A percentile compares a stretch with the other conserved stretches of the same genome.
Conservation (phyloP, 2,113 vertebrate species). For the Seriola dumerili region DNA sequence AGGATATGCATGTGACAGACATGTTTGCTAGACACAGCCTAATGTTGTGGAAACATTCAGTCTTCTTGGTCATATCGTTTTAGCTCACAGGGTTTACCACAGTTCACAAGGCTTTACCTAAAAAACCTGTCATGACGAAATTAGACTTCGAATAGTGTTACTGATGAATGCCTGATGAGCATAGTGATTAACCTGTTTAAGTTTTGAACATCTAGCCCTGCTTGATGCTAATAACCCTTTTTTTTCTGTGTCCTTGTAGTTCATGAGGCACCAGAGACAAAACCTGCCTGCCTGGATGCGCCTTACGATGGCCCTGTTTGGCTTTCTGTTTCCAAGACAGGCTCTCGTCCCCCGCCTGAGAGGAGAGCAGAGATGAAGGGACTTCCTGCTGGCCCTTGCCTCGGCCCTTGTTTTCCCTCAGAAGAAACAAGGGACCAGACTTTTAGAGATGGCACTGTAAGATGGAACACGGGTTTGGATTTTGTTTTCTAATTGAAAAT, state of each 20-base stretch:
- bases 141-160: neutral
- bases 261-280: constrained; percentile 75
- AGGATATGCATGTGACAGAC: constrained; percentile 31
- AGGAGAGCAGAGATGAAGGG: constrained; percentile 76
- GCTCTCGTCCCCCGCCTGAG: constrained; percentile 61
- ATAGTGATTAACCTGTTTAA: neutral
- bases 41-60: constrained; percentile 72
- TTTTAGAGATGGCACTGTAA: constrained; percentile 81
- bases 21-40: constrained; percentile 65
- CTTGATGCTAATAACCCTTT: neutral
- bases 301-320: constrained; percentile 73
- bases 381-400: constrained; percentile 38
- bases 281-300: constrained; percentile 81
- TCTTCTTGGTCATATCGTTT: constrained; percentile 30
- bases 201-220: neutral
- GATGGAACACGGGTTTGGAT: constrained; percentile 82
- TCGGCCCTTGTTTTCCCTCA: constrained; percentile 40
- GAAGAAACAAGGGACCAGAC: constrained; percentile 61
- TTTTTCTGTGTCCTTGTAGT: constrained; percentile 54
- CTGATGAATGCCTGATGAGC: neutral
- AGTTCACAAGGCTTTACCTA: constrained; percentile 45
- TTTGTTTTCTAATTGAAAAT: constrained; percentile 69
- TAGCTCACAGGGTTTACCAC: constrained; percentile 52
- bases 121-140: neutral
- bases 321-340: constrained; percentile 78